Percentiles rank a stretch among this genome's conserved stretches.
phyloP scores from a whole-genome alignment of 1,140 invertebrate species.

The Drosophila willistoni region DNA sequence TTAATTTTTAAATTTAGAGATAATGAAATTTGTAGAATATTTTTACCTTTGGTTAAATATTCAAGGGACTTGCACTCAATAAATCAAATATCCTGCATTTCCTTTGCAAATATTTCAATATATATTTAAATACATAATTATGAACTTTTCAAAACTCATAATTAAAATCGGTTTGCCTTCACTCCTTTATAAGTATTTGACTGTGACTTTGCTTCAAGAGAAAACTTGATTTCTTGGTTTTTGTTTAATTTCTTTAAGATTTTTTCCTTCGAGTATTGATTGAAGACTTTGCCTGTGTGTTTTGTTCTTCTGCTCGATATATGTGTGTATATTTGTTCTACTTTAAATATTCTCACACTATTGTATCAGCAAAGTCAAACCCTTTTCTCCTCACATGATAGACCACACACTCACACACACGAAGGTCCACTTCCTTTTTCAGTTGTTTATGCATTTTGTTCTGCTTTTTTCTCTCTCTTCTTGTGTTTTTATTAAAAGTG shows the following conservation, averaged over 20 bases:
- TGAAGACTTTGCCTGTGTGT: background rate
- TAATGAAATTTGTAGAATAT: too few species aligned
- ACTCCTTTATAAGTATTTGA: too few species aligned
- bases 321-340: constrained; percentile 4
- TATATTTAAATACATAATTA: too few species aligned
- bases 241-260: too few species aligned
- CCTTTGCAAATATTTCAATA: too few species aligned
- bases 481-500: constrained; percentile 13
- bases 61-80: too few species aligned
- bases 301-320: background rate
- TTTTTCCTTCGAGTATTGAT: too few species aligned
- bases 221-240: background rate
- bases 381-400: constrained; percentile 41
- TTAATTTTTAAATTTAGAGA: too few species aligned
- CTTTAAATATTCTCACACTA: constrained; percentile 35
- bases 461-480: constrained; percentile 31
- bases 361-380: constrained; percentile 5
- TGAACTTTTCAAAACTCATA: too few species aligned
- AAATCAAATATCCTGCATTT: too few species aligned
- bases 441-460: constrained; percentile 17
- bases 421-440: constrained; percentile 42
- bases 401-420: constrained; percentile 25
- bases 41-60: too few species aligned
- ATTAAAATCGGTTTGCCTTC: too few species aligned
- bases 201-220: background rate